Percentiles rank a stretch among this genome's conserved stretches.
Conservation (phyloP, 2,113 vertebrate species). For the Oxygymnocypris stewartii region DNA sequence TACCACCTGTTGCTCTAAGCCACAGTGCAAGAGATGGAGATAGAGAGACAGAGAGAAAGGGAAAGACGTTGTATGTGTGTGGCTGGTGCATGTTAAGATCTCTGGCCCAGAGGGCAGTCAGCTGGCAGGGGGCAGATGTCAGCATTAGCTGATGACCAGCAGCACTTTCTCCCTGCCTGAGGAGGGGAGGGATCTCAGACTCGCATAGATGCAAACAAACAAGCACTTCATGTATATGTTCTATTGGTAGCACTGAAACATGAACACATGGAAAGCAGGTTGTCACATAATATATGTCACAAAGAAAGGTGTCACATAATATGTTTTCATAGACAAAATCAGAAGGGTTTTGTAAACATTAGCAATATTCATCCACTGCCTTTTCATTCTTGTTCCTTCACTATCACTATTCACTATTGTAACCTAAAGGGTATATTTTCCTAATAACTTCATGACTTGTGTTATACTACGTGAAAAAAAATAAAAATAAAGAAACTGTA, state of each 20-base stretch:
- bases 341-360: background rate
- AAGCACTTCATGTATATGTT: background rate
- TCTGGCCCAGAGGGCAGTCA: slow-evolving; percentile 29
- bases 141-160: slow-evolving; percentile 55
- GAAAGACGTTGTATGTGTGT: slow-evolving; percentile 42
- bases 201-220: slow-evolving; percentile 23
- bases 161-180: slow-evolving; percentile 52
- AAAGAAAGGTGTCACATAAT: slow-evolving; percentile 23
- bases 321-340: background rate
- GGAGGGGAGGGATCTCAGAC: slow-evolving; percentile 16
- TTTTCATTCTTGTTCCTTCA: background rate
- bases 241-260: background rate
- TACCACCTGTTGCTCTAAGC: slow-evolving; percentile 37
- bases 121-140: slow-evolving; percentile 57
- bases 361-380: background rate
- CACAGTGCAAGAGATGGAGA: slow-evolving; percentile 11
- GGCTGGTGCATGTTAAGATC: slow-evolving; percentile 22
- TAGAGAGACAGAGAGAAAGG: slow-evolving; percentile 10
- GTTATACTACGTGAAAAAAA: background rate
- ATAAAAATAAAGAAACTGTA: no score
- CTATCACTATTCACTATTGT: background rate
- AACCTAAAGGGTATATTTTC: background rate
- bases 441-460: background rate
- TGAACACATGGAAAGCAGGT: slow-evolving; percentile 30
- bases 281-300: background rate